These are phyloP conservation scores for Lamprologus lemairii DNA, from an alignment of 2,113 vertebrate genomes.

Conservation along the genomic window DNA sequence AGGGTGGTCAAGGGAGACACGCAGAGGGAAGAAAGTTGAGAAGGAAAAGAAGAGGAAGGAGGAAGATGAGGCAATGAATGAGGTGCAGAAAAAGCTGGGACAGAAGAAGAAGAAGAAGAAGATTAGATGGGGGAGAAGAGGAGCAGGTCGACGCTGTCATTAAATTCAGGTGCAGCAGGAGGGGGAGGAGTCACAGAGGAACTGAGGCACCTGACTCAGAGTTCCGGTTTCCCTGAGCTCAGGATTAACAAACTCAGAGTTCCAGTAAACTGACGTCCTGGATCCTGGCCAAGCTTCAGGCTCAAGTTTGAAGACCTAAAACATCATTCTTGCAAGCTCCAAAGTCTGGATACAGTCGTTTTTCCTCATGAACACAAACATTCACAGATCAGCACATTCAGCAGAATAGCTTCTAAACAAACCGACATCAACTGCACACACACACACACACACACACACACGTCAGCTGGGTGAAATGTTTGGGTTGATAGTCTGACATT, in stretches of 20 bases:
- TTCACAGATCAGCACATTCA: not conserved
- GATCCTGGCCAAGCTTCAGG: not conserved
- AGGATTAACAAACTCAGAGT: not conserved
- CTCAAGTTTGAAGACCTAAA: not conserved
- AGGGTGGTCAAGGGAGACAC: not conserved
- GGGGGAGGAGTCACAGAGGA: not conserved
- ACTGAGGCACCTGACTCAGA: not conserved
- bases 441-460: not conserved
- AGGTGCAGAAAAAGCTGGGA: not conserved
- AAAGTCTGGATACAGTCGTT: not conserved
- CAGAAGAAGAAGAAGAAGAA: not conserved
- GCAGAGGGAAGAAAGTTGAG: not conserved
- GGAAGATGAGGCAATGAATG: not conserved
- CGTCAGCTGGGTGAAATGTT: constrained; percentile 6
- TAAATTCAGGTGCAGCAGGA: not conserved
- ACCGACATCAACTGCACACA: not conserved
- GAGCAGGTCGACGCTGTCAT: not conserved
- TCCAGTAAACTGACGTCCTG: not conserved
- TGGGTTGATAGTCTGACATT: constrained; percentile 52
- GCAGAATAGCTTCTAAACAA: not conserved
- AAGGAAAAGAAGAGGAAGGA: not conserved
- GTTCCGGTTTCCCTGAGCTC: not conserved
- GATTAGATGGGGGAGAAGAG: not conserved
- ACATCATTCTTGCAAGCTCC: not conserved
- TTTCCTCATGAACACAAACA: not conserved